Conservation (phyloP, 2,888 invertebrate species). For the Sepioteuthis lessoniana region DNA sequence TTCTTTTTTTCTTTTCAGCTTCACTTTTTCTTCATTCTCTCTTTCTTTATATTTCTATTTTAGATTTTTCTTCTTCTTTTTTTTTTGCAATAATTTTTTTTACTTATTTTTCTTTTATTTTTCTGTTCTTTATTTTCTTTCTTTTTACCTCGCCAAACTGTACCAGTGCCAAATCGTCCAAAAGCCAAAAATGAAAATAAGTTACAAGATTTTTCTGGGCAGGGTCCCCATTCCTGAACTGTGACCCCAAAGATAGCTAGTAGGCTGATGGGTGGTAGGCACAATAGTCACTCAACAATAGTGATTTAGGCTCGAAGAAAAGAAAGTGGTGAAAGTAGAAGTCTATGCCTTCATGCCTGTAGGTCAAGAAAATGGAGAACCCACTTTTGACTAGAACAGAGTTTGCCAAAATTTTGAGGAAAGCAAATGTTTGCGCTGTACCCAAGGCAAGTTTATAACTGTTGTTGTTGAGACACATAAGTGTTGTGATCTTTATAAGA, state of each 20-base stretch:
- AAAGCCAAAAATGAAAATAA: constrained; percentile 33
- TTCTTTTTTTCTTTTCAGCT: background rate
- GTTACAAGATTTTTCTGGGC: constrained; percentile 33
- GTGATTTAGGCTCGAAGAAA: background rate
- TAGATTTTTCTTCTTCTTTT: background rate
- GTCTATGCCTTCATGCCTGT: background rate
- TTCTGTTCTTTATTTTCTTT: background rate
- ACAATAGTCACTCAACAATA: background rate
- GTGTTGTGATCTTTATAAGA: background rate
- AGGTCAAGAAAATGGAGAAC: constrained; percentile 9
- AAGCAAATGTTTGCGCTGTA: background rate
- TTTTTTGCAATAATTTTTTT: background rate
- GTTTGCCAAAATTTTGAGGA: background rate
- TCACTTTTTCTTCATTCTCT: background rate
- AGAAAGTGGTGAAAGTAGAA: background rate
- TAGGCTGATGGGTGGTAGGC: background rate
- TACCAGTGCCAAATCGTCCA: background rate
- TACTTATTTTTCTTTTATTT: background rate
- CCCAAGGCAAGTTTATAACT: background rate
- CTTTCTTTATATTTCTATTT: background rate
- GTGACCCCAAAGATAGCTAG: background rate
- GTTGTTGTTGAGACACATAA: background rate
- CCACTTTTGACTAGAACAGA: background rate
- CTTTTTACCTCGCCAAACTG: background rate
- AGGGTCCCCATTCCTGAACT: constrained; percentile 13